Evolutionary conservation across 2,797 vertebrate genomes (phyloP).

Genomic region (Urocyon cinereoargenteus): DNA sequence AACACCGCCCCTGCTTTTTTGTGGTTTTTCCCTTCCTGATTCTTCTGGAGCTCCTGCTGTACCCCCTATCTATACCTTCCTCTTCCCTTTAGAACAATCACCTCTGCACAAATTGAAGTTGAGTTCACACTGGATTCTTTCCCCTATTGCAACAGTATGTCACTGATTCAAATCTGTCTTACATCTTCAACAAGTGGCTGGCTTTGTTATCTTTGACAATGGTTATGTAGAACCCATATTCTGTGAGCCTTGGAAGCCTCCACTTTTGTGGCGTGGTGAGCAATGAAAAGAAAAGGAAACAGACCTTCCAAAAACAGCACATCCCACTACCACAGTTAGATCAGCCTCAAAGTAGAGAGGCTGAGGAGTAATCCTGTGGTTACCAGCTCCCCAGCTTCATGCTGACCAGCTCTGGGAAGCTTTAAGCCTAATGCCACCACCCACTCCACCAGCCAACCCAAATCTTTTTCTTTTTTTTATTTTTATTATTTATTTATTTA

Average conservation of each 20-base stretch:
- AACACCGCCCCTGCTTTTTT: neutral
- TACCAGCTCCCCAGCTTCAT: neutral
- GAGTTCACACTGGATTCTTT: neutral
- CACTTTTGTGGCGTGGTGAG: neutral
- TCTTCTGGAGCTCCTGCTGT: neutral
- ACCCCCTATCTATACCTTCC: fast-evolving
- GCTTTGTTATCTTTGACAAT: neutral
- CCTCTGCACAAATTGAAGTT: neutral
- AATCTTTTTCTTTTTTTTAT: neutral
- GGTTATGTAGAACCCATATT: neutral
- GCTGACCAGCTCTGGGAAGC: fast-evolving
- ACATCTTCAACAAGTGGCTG: neutral
- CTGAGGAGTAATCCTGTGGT: neutral
- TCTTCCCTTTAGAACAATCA: neutral
- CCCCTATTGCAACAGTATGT: neutral
- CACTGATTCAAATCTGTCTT: neutral
- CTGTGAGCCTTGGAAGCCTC: neutral
- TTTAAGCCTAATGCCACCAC: neutral
- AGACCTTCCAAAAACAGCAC: neutral
- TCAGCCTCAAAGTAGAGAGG: neutral
- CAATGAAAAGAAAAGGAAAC: neutral
- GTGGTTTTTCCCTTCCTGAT: neutral
- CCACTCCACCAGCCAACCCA: too few species aligned
- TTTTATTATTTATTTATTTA: too few species aligned
- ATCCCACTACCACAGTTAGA: neutral